These are phyloP conservation scores for Tinamus major DNA, from an alignment of 2,797 vertebrate genomes.

Conservation along the genomic window DNA sequence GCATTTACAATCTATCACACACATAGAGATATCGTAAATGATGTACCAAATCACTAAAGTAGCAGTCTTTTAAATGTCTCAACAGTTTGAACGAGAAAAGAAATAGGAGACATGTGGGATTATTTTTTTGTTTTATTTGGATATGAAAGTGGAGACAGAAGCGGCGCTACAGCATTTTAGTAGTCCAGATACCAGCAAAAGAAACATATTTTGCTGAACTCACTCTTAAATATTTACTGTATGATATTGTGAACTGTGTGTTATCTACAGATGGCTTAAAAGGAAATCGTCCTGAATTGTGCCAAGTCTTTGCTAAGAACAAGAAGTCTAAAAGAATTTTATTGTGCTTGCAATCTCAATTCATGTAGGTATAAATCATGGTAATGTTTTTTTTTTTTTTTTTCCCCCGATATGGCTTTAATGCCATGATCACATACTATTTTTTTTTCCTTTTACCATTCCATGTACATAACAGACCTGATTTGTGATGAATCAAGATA, in stretches of 20 bases:
- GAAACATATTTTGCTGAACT: constrained; percentile 35
- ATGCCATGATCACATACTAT: not conserved
- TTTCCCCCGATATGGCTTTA: not conserved
- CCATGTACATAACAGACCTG: too few relatives aligned
- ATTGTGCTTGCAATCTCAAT: not conserved
- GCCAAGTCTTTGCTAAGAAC: not conserved
- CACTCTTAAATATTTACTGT: constrained; percentile 20
- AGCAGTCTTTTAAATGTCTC: constrained; percentile 35
- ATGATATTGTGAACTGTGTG: not conserved
- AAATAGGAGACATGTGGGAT: not conserved
- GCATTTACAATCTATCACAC: constrained; percentile 3
- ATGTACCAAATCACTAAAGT: not conserved
- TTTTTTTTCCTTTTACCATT: not conserved
- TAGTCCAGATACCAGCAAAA: not conserved
- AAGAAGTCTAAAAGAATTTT: not conserved
- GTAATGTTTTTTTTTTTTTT: not conserved
- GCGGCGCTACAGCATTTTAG: constrained; percentile 7
- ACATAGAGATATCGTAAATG: not conserved
- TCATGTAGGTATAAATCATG: not conserved
- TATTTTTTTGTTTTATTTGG: constrained; percentile 38
- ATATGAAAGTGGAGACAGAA: not conserved
- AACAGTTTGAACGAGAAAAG: constrained; percentile 9
- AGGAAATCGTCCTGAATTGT: not conserved
- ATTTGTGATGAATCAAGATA: too few relatives aligned
- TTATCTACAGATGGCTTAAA: not conserved